These are phyloP conservation scores for Sisor rabdophorus DNA, from an alignment of 2,113 vertebrate species.

Conservation along the genomic window DNA sequence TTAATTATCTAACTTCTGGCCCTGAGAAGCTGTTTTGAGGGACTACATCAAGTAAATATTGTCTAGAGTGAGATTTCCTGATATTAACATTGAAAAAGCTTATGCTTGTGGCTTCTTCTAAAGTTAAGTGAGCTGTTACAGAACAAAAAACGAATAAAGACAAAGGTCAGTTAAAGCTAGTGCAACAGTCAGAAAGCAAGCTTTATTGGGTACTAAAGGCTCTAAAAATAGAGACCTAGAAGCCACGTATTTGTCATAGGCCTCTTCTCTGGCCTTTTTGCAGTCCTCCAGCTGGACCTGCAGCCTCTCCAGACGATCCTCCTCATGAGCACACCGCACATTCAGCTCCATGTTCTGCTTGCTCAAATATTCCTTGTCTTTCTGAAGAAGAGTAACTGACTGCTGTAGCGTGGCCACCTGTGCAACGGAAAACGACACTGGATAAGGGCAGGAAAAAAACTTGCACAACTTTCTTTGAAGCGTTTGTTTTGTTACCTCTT, in stretches of 20 bases:
- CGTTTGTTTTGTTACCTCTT: constrained; percentile 76
- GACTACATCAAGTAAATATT: neutral
- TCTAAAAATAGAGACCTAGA: constrained; percentile 79
- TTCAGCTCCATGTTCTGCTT: constrained; percentile 91
- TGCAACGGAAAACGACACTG: constrained; percentile 1
- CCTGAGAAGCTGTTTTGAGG: neutral
- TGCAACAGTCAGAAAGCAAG: neutral
- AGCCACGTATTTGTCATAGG: constrained; percentile 91
- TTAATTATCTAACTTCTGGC: no score
- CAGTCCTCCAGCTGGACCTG: constrained; percentile 87
- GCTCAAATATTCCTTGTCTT: constrained; percentile 94
- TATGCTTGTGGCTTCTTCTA: neutral
- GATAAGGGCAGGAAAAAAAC: neutral
- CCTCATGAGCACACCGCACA: constrained; percentile 86
- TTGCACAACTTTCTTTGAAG: neutral
- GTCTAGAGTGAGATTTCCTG: neutral
- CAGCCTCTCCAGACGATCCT: constrained; percentile 87
- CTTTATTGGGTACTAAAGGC: no score
- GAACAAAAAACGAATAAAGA: neutral
- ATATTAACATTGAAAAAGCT: neutral
- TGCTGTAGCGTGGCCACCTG: constrained; percentile 83
- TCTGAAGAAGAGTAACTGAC: constrained; percentile 85
- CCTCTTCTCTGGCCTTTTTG: constrained; percentile 88
- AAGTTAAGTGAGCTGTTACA: neutral
- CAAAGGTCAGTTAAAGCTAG: neutral